A percentile compares a stretch with the other conserved stretches of the same genome.
Evolutionary conservation across 2,113 vertebrate species (phyloP).

Genomic region (Protomyctophum bolini): DNA sequence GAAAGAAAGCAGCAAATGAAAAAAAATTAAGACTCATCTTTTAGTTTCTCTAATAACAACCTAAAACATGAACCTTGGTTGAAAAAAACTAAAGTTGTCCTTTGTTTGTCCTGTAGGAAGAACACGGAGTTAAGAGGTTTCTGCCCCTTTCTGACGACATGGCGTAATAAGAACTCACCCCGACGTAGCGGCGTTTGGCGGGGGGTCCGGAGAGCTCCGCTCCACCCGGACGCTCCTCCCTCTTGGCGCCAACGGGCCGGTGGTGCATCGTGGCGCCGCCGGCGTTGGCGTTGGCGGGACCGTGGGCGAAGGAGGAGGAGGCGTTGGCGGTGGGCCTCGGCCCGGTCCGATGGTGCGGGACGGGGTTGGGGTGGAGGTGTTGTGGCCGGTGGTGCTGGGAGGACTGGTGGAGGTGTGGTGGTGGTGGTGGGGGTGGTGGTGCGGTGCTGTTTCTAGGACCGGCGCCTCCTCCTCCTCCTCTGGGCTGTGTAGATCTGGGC

Average conservation of each 20-base stretch:
- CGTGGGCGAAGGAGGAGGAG: slow-evolving; percentile 35
- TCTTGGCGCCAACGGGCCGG: slow-evolving; percentile 36
- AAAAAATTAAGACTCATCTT: too few relatives aligned
- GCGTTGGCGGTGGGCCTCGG: slow-evolving; percentile 40
- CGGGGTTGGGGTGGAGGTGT: slow-evolving; percentile 50
- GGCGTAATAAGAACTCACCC: slow-evolving; percentile 53
- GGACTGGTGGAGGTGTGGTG: slow-evolving; percentile 45
- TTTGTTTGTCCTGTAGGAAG: too few relatives aligned
- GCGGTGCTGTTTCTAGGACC: slow-evolving; percentile 65
- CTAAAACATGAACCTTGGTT: too few relatives aligned
- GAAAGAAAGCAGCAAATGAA: too few relatives aligned
- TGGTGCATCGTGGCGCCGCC: too few relatives aligned
- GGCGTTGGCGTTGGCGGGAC: slow-evolving; percentile 35
- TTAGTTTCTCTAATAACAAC: too few relatives aligned
- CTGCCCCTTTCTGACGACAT: too few relatives aligned
- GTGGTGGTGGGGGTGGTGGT: slow-evolving; percentile 48
- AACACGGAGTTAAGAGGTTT: too few relatives aligned
- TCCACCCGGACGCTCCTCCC: slow-evolving; percentile 32
- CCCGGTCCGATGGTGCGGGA: slow-evolving; percentile 22
- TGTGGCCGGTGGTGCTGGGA: slow-evolving; percentile 54
- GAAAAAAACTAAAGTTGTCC: too few relatives aligned
- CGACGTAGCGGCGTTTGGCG: slow-evolving; percentile 64
- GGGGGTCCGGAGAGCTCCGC: slow-evolving; percentile 34
- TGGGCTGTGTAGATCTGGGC: slow-evolving; percentile 58
- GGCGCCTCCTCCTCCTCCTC: slow-evolving; percentile 58